Evolutionary conservation across 1,140 invertebrate genomes (phyloP).

Genomic region (Drosophila neocordata): DNA sequence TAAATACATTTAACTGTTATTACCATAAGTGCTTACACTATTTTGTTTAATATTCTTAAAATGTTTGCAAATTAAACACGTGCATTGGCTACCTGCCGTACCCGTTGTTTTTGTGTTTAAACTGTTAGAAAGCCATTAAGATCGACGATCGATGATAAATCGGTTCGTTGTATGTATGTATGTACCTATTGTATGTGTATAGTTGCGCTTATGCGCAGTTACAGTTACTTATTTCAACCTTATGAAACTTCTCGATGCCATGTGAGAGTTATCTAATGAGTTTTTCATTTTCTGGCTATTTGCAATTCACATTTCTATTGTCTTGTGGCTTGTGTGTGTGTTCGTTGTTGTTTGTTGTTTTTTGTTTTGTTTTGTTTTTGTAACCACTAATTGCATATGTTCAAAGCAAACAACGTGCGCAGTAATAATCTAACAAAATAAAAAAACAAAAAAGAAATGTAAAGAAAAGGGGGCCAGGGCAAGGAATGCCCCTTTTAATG

Average conservation of each 20-base stretch:
- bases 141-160: background rate
- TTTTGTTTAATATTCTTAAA: background rate
- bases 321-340: conserved; percentile 44
- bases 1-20: background rate
- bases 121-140: conserved; percentile 2
- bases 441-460: background rate
- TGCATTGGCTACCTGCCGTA: background rate
- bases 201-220: conserved; percentile 6
- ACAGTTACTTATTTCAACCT: background rate
- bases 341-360: too few species aligned
- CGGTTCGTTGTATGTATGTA: background rate
- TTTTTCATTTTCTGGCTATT: conserved; percentile 49
- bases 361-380: too few species aligned
- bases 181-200: background rate
- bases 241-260: conserved; percentile 9
- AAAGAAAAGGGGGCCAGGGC: conserved; percentile 5
- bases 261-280: conserved; percentile 46
- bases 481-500: conserved; percentile 20
- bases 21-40: background rate
- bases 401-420: conserved; percentile 42
- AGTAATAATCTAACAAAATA: conserved; percentile 36
- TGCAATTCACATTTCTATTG: conserved; percentile 48
- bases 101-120: background rate
- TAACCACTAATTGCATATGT: conserved; percentile 54
- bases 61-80: conserved; percentile 4